Evolutionary conservation across 2,797 vertebrate species (phyloP), one percentile per base, ranked within the genome.

Genomic region (Gymnoscopelus microlampas): DNA sequence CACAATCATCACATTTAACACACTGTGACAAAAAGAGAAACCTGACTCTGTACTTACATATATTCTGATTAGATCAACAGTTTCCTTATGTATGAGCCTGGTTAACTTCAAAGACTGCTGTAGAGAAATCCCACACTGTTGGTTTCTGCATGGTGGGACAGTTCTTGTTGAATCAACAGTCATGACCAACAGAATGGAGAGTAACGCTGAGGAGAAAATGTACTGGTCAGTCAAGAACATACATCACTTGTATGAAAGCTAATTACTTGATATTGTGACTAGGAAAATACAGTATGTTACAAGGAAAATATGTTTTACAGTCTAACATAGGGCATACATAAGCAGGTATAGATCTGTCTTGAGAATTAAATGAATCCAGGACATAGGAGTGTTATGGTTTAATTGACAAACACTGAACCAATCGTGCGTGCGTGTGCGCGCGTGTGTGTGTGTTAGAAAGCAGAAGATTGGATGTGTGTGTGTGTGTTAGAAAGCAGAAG

Each of bases 31-130:
- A 50, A 49, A 44, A 12, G 11, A 63, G 51, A 72, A 12, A 14
- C 59, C 50, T 53, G 54, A 50, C 56, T 3, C 10, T 68, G 39
- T 63, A 93, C 94, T 94, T 82, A 95, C 94, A 73, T 94, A 95
- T 84, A 57, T 87, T 81, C 83, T 86, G 80, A 93, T 79, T 48
- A 94, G 79, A 35, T 90, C 81, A 14, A 59, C 82, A 4, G 92
- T 83, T 78, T 86, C 87, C 72, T 77, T 89, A 4, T 86, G 85
- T 15, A 78, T 29, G 1, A 91, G 76, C 70, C 60, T 89, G 74
- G 88, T 80, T n/a, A 91, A 74, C 73, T 56, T 90, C 67, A 84
- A 11, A 39, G 84, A 80, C 63, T 72, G 88, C 5, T 73, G 82
- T 54, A 94, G 73, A 71, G 63, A 76, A 60, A 76, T 77, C 63